Conservation (phyloP, 2,888 invertebrate genomes). For the Seira ritae region DNA sequence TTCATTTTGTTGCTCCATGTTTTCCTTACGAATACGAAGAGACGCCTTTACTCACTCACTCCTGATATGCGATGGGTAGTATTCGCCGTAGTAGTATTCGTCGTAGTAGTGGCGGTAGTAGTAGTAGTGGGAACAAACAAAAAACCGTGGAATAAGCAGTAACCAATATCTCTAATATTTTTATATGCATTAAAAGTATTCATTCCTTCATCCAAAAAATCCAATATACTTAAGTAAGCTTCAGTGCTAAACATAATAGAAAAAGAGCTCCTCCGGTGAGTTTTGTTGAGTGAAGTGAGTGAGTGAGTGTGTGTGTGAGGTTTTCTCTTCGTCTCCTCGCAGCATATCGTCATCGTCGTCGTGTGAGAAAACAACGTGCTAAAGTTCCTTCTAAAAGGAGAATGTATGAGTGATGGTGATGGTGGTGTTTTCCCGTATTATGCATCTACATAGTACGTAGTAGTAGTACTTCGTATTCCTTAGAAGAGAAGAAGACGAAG, state of each 20-base stretch:
- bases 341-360: conserved; percentile 30
- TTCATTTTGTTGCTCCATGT: conserved; percentile 57
- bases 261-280: conserved; percentile 51
- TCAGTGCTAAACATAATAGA: conserved; percentile 22
- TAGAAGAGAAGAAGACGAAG: no score
- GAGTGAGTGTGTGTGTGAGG: conserved; percentile 39
- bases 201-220: conserved; percentile 32
- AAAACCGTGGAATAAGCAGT: conserved; percentile 25
- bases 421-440: not conserved
- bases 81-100: no score
- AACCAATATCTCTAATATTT: conserved; percentile 60
- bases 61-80: conserved; percentile 1
- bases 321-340: conserved; percentile 1
- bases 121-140: not conserved
- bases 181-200: conserved; percentile 35
- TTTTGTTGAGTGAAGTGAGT: not conserved
- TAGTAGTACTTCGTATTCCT: no score
- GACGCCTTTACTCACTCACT: not conserved
- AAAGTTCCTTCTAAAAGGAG: no score
- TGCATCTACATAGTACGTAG: not conserved
- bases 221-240: conserved; percentile 42
- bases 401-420: conserved; percentile 46
- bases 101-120: no score
- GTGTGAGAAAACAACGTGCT: conserved; percentile 51
- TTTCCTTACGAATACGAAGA: not conserved